These are phyloP conservation scores for Megamerina dolium DNA, from an alignment of 2,888 invertebrate species.

Conservation along the genomic window DNA sequence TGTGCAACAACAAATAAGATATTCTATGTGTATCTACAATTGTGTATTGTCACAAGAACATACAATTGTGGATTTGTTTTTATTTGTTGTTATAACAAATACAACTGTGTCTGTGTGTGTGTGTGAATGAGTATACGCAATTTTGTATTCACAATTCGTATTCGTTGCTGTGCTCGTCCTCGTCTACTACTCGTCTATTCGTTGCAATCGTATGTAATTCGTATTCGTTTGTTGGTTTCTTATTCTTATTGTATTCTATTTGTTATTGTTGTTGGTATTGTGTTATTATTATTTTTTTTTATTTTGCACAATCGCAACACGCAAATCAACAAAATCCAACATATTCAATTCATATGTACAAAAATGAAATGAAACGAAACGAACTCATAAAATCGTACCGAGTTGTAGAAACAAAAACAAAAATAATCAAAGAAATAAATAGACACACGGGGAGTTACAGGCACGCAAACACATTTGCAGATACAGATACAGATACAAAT, in stretches of 20 bases:
- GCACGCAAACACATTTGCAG: conserved; percentile 18
- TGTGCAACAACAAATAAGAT: conserved; percentile 2
- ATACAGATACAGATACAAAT: conserved; percentile 8
- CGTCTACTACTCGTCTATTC: too few species aligned
- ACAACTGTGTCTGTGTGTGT: conserved; percentile 1
- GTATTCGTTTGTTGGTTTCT: not conserved
- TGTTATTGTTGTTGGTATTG: too few species aligned
- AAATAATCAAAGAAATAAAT: conserved; percentile 4
- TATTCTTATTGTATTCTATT: too few species aligned
- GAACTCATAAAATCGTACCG: too few species aligned
- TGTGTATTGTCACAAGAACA: not conserved
- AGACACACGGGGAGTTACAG: conserved; percentile 3
- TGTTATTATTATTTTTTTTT: too few species aligned
- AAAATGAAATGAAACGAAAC: too few species aligned
- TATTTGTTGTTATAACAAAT: not conserved
- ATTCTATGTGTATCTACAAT: conserved; percentile 1
- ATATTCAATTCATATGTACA: too few species aligned
- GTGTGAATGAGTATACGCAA: conserved; percentile 2
- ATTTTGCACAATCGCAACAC: not conserved
- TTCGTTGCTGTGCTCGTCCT: too few species aligned
- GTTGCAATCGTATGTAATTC: not conserved
- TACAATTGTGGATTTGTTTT: not conserved
- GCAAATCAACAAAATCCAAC: too few species aligned
- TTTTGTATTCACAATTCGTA: conserved; percentile 6
- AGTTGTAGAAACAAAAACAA: conserved; percentile 7